phyloP scores from a whole-genome alignment of 2,797 vertebrate species.

The Lerista edwardsae region DNA sequence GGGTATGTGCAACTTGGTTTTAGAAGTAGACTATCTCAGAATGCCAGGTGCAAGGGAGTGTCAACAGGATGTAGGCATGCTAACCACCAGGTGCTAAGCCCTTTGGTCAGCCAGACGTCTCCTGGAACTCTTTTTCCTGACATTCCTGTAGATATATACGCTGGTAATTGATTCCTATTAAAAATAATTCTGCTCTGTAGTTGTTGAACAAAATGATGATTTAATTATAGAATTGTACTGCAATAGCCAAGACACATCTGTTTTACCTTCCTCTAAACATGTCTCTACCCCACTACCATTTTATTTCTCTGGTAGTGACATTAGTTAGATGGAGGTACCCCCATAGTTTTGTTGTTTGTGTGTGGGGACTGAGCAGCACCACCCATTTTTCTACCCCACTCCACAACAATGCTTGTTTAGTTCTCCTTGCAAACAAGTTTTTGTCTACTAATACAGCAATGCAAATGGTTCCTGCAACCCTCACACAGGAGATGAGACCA shows the following conservation, averaged over 20 bases:
- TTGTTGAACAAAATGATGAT: background rate
- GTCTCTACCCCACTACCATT: background rate
- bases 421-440: background rate
- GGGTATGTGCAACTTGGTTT: too few species aligned
- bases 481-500: background rate
- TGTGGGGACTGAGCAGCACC: too few species aligned
- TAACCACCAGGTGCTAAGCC: too few species aligned
- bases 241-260: background rate
- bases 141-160: background rate
- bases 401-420: background rate
- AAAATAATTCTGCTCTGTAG: background rate
- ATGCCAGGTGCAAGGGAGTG: too few species aligned
- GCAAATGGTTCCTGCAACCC: background rate
- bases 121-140: too few species aligned
- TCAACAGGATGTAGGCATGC: too few species aligned
- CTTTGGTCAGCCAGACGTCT: too few species aligned
- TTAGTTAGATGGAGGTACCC: background rate
- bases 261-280: background rate
- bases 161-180: background rate
- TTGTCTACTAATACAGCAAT: background rate
- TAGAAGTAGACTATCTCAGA: too few species aligned
- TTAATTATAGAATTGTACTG: background rate
- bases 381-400: background rate
- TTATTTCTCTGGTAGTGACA: background rate
- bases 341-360: background rate